A percentile compares a stretch with the other conserved stretches of the same genome.
Conservation (phyloP, 2,888 invertebrate genomes). For the Drosophila parthenogenetica region DNA sequence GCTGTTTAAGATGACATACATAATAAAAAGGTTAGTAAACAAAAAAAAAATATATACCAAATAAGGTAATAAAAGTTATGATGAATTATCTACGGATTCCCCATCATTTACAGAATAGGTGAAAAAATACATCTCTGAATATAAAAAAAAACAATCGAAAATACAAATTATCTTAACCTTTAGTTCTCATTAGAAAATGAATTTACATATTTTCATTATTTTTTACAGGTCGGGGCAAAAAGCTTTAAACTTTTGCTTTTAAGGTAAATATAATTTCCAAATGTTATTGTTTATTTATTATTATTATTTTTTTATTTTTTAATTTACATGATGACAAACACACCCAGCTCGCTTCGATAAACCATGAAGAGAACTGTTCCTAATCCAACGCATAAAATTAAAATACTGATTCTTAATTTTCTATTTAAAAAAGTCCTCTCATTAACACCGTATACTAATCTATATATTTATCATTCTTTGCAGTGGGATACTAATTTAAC, state of each 20-base stretch:
- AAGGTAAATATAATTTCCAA: background rate
- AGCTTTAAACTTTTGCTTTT: background rate
- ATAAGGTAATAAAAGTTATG: background rate
- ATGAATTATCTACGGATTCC: slow-evolving; percentile 19
- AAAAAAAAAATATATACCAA: background rate
- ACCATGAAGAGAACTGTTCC: slow-evolving; percentile 76
- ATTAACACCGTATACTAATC: no score
- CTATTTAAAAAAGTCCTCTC: no score
- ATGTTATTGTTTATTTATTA: background rate
- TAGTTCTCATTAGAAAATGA: no score
- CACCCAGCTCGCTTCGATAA: slow-evolving; percentile 79
- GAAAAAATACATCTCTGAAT: background rate
- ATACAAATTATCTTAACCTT: background rate
- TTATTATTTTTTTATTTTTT: slow-evolving; percentile 10
- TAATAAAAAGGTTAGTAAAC: background rate
- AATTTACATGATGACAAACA: slow-evolving; percentile 52
- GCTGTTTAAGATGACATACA: background rate
- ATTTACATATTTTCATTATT: background rate
- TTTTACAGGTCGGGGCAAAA: background rate
- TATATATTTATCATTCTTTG: no score
- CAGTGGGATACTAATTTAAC: no score
- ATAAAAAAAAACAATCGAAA: background rate
- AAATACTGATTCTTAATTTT: no score
- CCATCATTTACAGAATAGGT: slow-evolving; percentile 19
- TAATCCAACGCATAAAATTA: slow-evolving; percentile 46